phyloP scores from a whole-genome alignment of 2,888 invertebrate species.

The Synanthedon formicaeformis region DNA sequence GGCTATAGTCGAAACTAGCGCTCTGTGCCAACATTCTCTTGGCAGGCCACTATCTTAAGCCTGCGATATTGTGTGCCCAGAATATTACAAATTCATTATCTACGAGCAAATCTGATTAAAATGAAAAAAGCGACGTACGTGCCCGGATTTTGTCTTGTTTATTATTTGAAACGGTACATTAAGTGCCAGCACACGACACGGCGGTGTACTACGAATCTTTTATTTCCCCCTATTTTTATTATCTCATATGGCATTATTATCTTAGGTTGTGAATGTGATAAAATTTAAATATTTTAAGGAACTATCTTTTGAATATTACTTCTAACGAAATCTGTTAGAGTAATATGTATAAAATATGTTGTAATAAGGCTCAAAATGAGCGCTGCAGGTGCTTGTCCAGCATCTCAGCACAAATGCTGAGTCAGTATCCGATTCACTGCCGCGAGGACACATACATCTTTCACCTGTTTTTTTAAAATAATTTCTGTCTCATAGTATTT shows the following conservation, averaged over 20 bases:
- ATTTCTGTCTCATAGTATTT: too few species aligned
- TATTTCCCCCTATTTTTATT: neutral
- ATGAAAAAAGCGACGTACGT: conserved; percentile 22
- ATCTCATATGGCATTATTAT: neutral
- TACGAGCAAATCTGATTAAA: conserved; percentile 25
- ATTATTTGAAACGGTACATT: neutral
- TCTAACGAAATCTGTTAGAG: too few species aligned
- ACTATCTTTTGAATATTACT: too few species aligned
- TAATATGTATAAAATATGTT: too few species aligned
- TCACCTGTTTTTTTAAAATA: too few species aligned
- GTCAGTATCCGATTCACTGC: too few species aligned
- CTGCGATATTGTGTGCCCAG: conserved; percentile 30
- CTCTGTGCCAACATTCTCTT: conserved; percentile 33
- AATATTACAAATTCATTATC: conserved; percentile 46
- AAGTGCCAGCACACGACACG: neutral
- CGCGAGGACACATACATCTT: too few species aligned
- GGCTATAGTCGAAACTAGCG: neutral
- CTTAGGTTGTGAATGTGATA: too few species aligned
- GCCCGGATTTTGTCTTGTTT: conserved; percentile 3
- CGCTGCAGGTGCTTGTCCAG: too few species aligned
- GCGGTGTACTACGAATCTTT: neutral
- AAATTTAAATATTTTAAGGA: too few species aligned
- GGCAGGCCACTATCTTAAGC: conserved; percentile 35
- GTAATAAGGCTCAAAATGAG: too few species aligned
- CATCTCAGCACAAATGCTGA: too few species aligned